These are phyloP conservation scores for Stegastes partitus DNA, from an alignment of 2,113 vertebrate species.

Conservation along the genomic window DNA sequence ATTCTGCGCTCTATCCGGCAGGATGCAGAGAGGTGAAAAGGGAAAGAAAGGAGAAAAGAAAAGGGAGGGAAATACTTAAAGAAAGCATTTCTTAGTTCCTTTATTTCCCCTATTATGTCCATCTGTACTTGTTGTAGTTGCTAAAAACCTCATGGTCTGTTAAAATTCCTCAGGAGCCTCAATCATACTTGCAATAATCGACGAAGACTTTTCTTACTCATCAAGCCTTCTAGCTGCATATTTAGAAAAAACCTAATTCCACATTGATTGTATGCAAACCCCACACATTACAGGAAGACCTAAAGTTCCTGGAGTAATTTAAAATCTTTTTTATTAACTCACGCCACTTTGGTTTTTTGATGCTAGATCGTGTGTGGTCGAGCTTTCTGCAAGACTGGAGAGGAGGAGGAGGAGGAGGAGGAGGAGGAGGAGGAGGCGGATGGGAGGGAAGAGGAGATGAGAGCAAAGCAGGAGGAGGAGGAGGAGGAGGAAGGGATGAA, in stretches of 20 bases:
- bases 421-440: conserved; percentile 19
- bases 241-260: neutral
- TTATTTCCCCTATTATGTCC: neutral
- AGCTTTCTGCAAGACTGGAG: conserved; percentile 54
- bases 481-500: conserved; percentile 61
- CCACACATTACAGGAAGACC: neutral
- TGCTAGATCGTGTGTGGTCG: conserved; percentile 63
- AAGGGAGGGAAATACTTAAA: neutral
- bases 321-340: conserved; percentile 33
- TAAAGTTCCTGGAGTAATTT: conserved; percentile 12
- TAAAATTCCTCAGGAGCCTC: too few species aligned
- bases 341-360: conserved; percentile 18
- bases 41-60: neutral
- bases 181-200: too few species aligned
- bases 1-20: neutral
- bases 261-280: neutral
- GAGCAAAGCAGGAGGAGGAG: conserved; percentile 41
- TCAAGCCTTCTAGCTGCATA: neutral
- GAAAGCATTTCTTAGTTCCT: conserved; percentile 1
- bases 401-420: conserved; percentile 45
- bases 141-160: neutral
- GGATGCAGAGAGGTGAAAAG: neutral
- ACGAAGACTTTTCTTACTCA: too few species aligned
- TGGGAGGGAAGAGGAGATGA: conserved; percentile 32
- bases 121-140: neutral